phyloP scores from a whole-genome alignment of 2,888 invertebrate genomes.

The Machimus atricapillus region DNA sequence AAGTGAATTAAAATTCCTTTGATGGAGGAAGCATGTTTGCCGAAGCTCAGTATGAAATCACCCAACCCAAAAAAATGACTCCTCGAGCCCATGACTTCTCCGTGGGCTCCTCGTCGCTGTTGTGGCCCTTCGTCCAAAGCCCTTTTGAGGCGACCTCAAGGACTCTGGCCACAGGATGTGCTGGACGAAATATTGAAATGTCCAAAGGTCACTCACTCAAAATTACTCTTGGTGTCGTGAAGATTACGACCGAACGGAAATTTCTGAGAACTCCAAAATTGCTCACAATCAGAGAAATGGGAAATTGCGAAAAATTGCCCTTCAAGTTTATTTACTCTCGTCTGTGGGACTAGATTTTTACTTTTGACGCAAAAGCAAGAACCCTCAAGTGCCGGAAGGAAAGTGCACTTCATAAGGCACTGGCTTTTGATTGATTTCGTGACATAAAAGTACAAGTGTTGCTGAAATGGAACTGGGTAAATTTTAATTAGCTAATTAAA shows the following conservation, averaged over 20 bases:
- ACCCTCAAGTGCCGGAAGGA: neutral
- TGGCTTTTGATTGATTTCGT: neutral
- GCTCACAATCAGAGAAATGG: neutral
- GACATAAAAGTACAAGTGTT: neutral
- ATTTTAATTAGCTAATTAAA: neutral
- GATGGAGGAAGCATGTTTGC: neutral
- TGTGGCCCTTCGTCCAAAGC: neutral
- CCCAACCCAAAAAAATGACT: neutral
- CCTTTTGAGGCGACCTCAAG: neutral
- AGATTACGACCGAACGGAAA: neutral
- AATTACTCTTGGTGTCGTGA: neutral
- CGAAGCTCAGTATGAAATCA: neutral
- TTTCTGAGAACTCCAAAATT: neutral
- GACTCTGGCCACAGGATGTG: neutral
- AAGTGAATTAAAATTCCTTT: constrained; percentile 6
- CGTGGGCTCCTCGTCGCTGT: neutral
- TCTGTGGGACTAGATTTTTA: neutral
- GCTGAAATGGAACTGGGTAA: neutral
- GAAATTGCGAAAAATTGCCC: neutral
- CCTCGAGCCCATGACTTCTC: neutral
- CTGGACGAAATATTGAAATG: neutral
- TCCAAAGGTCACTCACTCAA: neutral
- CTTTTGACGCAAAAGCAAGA: neutral
- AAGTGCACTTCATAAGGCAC: neutral
- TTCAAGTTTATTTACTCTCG: neutral